A percentile compares a stretch with the other conserved stretches of the same genome.
These are phyloP conservation scores for Dryadula phaetusa DNA, from an alignment of 2,888 invertebrate species.

Conservation along the genomic window DNA sequence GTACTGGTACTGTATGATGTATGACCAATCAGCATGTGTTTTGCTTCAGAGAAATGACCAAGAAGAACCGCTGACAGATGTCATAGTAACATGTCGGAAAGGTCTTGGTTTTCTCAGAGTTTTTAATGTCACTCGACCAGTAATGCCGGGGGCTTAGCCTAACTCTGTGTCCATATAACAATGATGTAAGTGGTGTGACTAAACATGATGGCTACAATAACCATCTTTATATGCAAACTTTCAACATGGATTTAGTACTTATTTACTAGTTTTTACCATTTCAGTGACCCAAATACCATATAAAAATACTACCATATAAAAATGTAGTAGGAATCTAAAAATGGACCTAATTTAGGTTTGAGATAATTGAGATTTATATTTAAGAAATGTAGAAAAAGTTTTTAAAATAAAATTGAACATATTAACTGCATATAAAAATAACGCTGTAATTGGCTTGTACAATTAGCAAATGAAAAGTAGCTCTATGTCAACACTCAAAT, in stretches of 20 bases:
- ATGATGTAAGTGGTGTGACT: constrained; percentile 37
- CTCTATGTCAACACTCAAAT: constrained; percentile 32
- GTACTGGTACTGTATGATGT: not conserved
- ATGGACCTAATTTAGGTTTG: not conserved
- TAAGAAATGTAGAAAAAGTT: too few species aligned
- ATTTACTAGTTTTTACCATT: constrained; percentile 32
- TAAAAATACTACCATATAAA: not conserved
- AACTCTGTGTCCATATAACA: constrained; percentile 30
- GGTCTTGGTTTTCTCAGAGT: constrained; percentile 78
- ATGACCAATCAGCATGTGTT: constrained; percentile 29
- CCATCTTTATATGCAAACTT: constrained; percentile 35
- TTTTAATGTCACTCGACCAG: constrained; percentile 78
- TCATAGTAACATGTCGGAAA: constrained; percentile 65
- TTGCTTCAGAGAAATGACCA: constrained; percentile 40
- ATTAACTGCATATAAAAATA: not conserved
- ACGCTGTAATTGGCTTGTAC: not conserved
- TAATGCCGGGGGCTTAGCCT: constrained; percentile 58
- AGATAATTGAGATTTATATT: too few species aligned
- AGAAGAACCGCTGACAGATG: constrained; percentile 60
- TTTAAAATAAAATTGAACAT: too few species aligned
- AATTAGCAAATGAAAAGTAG: constrained; percentile 28
- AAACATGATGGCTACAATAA: constrained; percentile 24
- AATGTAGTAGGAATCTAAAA: not conserved
- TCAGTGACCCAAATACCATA: not conserved
- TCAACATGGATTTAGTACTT: constrained; percentile 29